Base-by-base conservation (phyloP, 2,113 vertebrate genomes). In the Apteryx mantelli region DNA sequence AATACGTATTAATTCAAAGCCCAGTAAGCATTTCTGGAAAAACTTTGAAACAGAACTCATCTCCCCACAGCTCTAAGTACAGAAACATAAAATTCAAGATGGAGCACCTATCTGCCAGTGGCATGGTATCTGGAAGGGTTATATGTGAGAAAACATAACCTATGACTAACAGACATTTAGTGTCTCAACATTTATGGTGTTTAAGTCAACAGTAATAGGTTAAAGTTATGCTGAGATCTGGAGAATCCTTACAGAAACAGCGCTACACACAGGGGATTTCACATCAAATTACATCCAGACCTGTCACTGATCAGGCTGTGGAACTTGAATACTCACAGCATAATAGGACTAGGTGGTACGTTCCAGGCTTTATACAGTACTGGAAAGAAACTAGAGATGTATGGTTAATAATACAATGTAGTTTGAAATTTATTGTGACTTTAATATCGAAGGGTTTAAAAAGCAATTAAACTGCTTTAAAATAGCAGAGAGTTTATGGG, bases 401-500 rank as follows among this genome's bases (percentile, higher is more conserved):
- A 81, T 13, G 17, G 46, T 89, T 76, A 91, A 86, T 56, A 92
- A 61, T 3, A 68, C 84, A 90, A 94, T 75, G 16, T 91, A 92
- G 73, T 52, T 61, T 73, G 52, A 95, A 93, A 93, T 94, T 81
- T 87, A 94, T 64, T 78, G 61, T 46, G 42, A 89, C 21, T 86
- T 86, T 53, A 95, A 82, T 65, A 91, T 44, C 52, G 32, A 79
- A 93, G n/a, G 86, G 71, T 82, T 93, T 91, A 19, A 91, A 95
- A 92, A 92, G 44, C 50, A 82, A 86, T 91, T 89, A 78, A 89
- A 56, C 32, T 19, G 46, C 89, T 91, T 96, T 95, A 91, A 97
- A 95, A 91, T 75, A 94, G 79, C 84, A 82, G 73, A 77, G 60
- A 64, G 5, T 89, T 86, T 91, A 68, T 97, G 91, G 85, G 91